Percentiles rank a stretch among this genome's conserved stretches.
Conservation (phyloP, 1,140 invertebrate species). For the Brachionus paranguensis region DNA sequence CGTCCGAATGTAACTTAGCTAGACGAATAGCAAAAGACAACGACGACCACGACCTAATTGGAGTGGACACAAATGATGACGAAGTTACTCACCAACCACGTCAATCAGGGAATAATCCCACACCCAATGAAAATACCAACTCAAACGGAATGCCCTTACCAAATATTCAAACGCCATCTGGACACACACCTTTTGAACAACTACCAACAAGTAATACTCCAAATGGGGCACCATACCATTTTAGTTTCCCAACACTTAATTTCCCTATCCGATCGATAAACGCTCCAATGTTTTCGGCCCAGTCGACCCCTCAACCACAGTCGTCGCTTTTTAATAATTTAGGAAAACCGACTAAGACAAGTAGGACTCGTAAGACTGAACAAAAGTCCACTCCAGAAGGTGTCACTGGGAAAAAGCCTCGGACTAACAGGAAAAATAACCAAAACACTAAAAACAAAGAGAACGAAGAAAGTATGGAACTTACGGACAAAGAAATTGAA, state of each 20-base stretch:
- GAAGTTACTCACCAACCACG: not conserved
- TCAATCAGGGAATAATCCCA: not conserved
- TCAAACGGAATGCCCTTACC: not conserved
- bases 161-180: not conserved
- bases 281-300: not conserved
- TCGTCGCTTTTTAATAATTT: not conserved
- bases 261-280: not conserved
- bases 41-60: not conserved
- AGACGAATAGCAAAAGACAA: no score
- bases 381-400: not conserved
- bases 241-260: not conserved
- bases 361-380: not conserved
- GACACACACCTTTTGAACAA: not conserved
- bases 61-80: not conserved
- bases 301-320: not conserved
- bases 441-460: not conserved
- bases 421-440: not conserved
- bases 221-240: not conserved
- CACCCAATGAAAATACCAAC: not conserved
- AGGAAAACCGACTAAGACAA: not conserved
- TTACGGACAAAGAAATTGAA: not conserved
- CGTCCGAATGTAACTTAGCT: no score
- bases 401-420: not conserved
- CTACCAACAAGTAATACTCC: not conserved
- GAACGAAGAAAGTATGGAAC: not conserved